Conservation (phyloP, 2,797 vertebrate species). For the Florisuga fusca region DNA sequence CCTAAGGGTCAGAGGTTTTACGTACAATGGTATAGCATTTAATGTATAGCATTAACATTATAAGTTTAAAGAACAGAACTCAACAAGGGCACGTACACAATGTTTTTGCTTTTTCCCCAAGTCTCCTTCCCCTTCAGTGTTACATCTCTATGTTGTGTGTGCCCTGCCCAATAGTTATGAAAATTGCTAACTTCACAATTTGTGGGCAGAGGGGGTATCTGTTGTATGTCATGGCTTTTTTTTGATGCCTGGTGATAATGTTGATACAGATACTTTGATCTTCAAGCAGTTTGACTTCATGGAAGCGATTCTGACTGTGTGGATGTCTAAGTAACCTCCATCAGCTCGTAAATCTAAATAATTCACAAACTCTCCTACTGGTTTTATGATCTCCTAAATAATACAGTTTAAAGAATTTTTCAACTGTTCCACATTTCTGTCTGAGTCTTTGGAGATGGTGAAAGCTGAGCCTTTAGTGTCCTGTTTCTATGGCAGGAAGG, state of each 20-base stretch:
- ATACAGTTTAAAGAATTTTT: conserved; percentile 37
- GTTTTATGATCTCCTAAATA: conserved; percentile 58
- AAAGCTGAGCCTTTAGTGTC: conserved; percentile 17
- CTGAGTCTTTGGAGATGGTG: not conserved
- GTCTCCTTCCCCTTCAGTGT: not conserved
- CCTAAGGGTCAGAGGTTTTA: not conserved
- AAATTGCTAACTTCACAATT: not conserved
- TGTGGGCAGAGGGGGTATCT: conserved; percentile 22
- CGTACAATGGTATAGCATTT: not conserved
- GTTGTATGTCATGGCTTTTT: not conserved
- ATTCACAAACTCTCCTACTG: conserved; percentile 39
- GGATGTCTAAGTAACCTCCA: conserved; percentile 39
- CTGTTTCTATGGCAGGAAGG: conserved; percentile 12
- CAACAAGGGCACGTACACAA: not conserved
- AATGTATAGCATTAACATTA: not conserved
- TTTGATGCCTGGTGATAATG: conserved; percentile 25
- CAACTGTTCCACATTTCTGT: conserved; percentile 25
- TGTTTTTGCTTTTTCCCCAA: not conserved
- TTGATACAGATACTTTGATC: conserved; percentile 63
- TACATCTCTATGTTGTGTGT: not conserved
- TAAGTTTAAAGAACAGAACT: not conserved
- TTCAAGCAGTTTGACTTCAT: conserved; percentile 41
- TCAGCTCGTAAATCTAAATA: conserved; percentile 63
- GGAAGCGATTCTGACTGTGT: conserved; percentile 8
- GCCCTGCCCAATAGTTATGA: not conserved